These are phyloP conservation scores for Amia ocellicauda DNA, from an alignment of 2,113 vertebrate genomes.

Conservation along the genomic window DNA sequence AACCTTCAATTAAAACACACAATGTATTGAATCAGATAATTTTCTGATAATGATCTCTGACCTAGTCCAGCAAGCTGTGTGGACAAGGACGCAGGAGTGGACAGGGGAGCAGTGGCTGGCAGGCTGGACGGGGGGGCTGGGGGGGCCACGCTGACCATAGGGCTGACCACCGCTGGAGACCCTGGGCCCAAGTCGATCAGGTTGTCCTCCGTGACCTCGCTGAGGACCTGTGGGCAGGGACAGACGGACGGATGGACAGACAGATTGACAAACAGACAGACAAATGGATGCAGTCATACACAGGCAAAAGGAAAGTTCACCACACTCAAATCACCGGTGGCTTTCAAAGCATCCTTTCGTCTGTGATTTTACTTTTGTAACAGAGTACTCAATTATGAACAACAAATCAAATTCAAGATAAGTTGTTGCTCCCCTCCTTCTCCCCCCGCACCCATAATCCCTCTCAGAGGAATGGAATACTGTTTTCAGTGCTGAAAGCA, in stretches of 20 bases:
- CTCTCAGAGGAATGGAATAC: too few relatives aligned
- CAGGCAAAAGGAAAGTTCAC: not conserved
- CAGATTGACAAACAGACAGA: too few relatives aligned
- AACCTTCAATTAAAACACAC: not conserved
- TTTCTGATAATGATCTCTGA: too few relatives aligned
- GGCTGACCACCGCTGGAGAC: slow-evolving; percentile 93
- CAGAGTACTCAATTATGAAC: too few relatives aligned
- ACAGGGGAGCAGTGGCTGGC: slow-evolving; percentile 44
- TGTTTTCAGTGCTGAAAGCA: too few relatives aligned
- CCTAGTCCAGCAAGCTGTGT: slow-evolving; percentile 89
- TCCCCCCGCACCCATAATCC: too few relatives aligned
- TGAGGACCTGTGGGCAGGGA: slow-evolving; percentile 75
- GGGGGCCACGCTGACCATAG: slow-evolving; percentile 69
- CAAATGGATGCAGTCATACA: not conserved
- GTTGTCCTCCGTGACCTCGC: slow-evolving; percentile 91
- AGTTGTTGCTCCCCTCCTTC: too few relatives aligned
- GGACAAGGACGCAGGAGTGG: slow-evolving; percentile 74
- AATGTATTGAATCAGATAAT: too few relatives aligned
- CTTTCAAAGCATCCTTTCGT: not conserved
- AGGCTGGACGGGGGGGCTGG: slow-evolving; percentile 46
- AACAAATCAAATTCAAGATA: too few relatives aligned
- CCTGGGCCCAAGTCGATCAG: slow-evolving; percentile 95
- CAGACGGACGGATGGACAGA: not conserved
- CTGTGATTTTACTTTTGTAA: too few relatives aligned
- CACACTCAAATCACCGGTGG: not conserved